These are phyloP conservation scores for Cephus spinipes DNA, from an alignment of 2,888 invertebrate genomes.

Conservation along the genomic window DNA sequence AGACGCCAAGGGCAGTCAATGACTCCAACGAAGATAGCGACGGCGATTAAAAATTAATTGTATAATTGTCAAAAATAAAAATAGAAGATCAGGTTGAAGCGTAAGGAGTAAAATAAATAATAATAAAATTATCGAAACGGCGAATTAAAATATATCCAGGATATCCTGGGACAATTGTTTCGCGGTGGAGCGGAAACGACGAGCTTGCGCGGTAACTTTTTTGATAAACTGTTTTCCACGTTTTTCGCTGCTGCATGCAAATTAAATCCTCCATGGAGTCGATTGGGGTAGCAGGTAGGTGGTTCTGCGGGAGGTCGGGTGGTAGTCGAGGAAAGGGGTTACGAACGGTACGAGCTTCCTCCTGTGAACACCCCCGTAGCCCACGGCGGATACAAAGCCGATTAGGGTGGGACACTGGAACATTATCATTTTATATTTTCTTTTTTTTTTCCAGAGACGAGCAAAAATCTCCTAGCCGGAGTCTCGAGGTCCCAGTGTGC, in stretches of 20 bases:
- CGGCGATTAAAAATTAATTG: not conserved
- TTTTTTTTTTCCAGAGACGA: conserved; percentile 35
- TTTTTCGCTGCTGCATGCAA: conserved; percentile 60
- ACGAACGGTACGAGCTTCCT: conserved; percentile 18
- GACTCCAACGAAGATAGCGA: not conserved
- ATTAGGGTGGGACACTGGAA: conserved; percentile 57
- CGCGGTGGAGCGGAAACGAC: conserved; percentile 6
- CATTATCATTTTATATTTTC: conserved; percentile 57
- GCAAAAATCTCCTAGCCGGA: conserved; percentile 10
- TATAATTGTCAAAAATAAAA: conserved; percentile 3
- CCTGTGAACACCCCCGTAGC: conserved; percentile 22
- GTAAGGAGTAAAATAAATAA: conserved; percentile 4
- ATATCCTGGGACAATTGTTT: not conserved
- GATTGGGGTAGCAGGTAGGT: conserved; percentile 15
- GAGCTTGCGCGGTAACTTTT: conserved; percentile 56
- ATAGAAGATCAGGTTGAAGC: not conserved
- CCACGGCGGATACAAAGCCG: conserved; percentile 59
- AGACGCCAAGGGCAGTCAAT: not conserved
- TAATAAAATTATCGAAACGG: conserved; percentile 12
- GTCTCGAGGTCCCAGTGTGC: conserved; percentile 24
- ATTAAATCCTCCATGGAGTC: conserved; percentile 55
- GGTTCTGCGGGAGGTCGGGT: not conserved
- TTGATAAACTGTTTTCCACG: conserved; percentile 64
- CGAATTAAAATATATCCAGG: conserved; percentile 14
- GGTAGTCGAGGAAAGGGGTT: not conserved